Percentiles rank a stretch among this genome's conserved stretches.
Evolutionary conservation across 2,888 invertebrate genomes (phyloP).

Genomic region (Resseliella maxima): DNA sequence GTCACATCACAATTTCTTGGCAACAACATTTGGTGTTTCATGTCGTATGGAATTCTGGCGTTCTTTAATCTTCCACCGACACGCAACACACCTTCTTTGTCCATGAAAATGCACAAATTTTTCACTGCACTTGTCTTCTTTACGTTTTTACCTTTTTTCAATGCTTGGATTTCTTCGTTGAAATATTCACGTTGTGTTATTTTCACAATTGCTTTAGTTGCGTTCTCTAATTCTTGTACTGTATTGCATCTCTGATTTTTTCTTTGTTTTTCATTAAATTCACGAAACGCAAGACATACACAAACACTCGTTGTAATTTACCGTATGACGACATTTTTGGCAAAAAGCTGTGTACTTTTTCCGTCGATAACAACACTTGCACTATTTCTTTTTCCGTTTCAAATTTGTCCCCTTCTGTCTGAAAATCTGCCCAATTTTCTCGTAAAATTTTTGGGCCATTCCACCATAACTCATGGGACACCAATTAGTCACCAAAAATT

Average conservation of each 20-base stretch:
- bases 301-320: neutral
- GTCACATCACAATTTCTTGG: neutral
- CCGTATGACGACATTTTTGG: neutral
- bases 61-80: slow-evolving; percentile 34
- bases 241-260: neutral
- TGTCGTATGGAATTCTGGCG: neutral
- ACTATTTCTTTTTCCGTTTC: neutral
- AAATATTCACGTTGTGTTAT: slow-evolving; percentile 11
- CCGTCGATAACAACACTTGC: neutral
- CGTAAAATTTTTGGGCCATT: neutral
- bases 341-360: neutral
- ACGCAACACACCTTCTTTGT: neutral
- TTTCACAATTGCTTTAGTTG: neutral
- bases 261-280: slow-evolving; percentile 24
- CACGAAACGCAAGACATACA: neutral
- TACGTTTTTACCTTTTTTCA: neutral
- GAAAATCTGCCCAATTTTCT: neutral
- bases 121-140: neutral
- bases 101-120: neutral
- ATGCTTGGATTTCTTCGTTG: slow-evolving; percentile 15
- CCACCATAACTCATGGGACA: neutral
- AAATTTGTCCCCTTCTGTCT: neutral
- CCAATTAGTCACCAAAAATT: neutral
- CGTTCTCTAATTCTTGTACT: neutral
- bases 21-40: slow-evolving; percentile 28